Conservation (phyloP, 2,113 vertebrate species). For the Menura novaehollandiae region DNA sequence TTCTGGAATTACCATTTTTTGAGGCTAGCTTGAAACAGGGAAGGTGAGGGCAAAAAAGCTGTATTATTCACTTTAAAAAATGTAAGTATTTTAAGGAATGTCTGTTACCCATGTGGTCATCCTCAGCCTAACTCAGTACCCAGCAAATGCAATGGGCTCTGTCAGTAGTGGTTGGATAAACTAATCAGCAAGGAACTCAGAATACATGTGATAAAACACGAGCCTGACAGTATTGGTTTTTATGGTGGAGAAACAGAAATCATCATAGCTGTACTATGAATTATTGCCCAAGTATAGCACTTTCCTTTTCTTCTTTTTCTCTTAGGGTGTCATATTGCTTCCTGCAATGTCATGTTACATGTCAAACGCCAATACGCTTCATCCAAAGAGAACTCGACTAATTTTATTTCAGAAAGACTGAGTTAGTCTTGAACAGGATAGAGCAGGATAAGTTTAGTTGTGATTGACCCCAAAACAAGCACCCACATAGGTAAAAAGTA, state of each 20-base stretch:
- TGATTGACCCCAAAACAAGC: not conserved
- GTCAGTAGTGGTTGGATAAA: not conserved
- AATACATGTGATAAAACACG: not conserved
- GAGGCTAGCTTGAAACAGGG: not conserved
- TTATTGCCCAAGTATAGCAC: not conserved
- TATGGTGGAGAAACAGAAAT: not conserved
- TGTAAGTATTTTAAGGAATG: not conserved
- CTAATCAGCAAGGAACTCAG: not conserved
- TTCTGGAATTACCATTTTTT: not conserved
- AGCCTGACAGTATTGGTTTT: not conserved
- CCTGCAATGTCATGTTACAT: not conserved
- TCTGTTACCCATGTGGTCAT: not conserved
- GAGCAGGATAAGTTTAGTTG: not conserved
- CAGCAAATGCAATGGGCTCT: not conserved
- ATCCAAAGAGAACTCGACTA: not conserved
- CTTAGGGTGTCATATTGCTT: not conserved
- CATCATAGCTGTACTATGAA: not conserved
- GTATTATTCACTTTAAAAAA: not conserved
- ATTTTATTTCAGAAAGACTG: not conserved
- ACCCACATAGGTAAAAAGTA: not conserved
- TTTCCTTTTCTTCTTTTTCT: not conserved
- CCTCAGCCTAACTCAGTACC: not conserved
- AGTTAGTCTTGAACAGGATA: not conserved
- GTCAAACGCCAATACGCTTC: not conserved
- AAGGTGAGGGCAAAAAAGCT: not conserved